Percentiles rank a stretch among this genome's conserved stretches.
Evolutionary conservation across 1,140 invertebrate genomes (phyloP).

Genomic region (Monomorium pharaonis): DNA sequence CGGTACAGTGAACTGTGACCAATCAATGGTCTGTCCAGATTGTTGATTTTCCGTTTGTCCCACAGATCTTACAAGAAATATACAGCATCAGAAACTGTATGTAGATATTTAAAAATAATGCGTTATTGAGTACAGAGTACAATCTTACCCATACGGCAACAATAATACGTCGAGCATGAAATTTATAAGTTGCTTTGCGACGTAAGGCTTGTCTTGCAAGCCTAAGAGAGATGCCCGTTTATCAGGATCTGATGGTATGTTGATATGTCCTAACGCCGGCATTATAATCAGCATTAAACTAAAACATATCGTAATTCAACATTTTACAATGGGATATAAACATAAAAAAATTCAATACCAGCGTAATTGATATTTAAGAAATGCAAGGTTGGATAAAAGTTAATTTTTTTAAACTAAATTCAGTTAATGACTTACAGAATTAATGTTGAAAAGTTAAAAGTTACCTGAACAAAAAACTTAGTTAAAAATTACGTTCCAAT

Average conservation of each 20-base stretch:
- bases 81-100: slow-evolving; percentile 13
- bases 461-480: no score
- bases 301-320: slow-evolving; percentile 70
- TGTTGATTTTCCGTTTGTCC: slow-evolving; percentile 78
- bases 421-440: no score
- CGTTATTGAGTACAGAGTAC: slow-evolving; percentile 44
- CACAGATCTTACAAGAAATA: slow-evolving; percentile 65
- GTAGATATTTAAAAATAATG: slow-evolving; percentile 19
- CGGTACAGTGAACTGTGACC: slow-evolving; percentile 88
- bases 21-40: slow-evolving; percentile 77
- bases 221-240: slow-evolving; percentile 88
- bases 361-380: neutral
- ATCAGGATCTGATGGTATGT: slow-evolving; percentile 88
- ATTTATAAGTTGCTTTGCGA: slow-evolving; percentile 89
- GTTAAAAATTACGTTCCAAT: no score
- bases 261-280: slow-evolving; percentile 91
- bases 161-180: slow-evolving; percentile 94
- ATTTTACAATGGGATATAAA: neutral
- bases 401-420: no score
- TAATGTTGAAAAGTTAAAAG: no score
- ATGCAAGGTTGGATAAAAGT: no score
- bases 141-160: slow-evolving; percentile 93
- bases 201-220: slow-evolving; percentile 86
- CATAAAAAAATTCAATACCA: neutral
- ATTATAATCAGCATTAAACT: slow-evolving; percentile 93